These are phyloP conservation scores for Pollenia griseotomentosa DNA, from an alignment of 2,888 invertebrate species.

Conservation along the genomic window DNA sequence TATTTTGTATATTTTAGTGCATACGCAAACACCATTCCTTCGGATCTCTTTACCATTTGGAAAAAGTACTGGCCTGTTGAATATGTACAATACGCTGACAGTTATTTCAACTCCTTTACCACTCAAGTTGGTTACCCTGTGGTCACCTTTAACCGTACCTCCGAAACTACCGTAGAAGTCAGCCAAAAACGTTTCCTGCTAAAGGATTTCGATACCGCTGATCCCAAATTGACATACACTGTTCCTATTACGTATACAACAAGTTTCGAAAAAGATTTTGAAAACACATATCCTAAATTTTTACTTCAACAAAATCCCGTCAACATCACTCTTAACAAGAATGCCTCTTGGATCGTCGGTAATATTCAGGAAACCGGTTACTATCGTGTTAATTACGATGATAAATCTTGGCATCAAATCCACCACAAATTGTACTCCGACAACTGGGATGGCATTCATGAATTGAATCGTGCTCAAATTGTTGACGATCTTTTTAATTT, in stretches of 20 bases:
- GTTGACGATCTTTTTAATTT: conserved; percentile 84
- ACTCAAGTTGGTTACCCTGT: conserved; percentile 81
- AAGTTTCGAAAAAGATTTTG: conserved; percentile 75
- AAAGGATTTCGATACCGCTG: conserved; percentile 75
- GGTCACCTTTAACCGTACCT: no score
- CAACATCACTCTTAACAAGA: background rate
- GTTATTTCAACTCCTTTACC: conserved; percentile 86
- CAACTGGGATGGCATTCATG: no score
- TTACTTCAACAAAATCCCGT: conserved; percentile 69
- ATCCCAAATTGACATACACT: conserved; percentile 76
- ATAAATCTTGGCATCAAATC: no score
- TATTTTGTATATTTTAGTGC: conserved; percentile 71
- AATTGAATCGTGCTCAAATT: no score
- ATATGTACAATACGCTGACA: conserved; percentile 77
- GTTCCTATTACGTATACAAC: conserved; percentile 79
- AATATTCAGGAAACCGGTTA: conserved; percentile 82
- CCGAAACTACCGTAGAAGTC: no score
- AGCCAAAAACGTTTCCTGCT: conserved; percentile 77
- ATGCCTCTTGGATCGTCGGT: conserved; percentile 79
- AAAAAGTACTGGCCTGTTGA: conserved; percentile 80
- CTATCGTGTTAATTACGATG: conserved; percentile 90
- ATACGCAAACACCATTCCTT: conserved; percentile 84
- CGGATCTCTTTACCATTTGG: conserved; percentile 85
- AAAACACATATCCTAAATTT: conserved; percentile 77
- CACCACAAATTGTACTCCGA: no score